A percentile compares a stretch with the other conserved stretches of the same genome.
Evolutionary conservation across 2,113 vertebrate species (phyloP).

Genomic region (Gadus macrocephalus): DNA sequence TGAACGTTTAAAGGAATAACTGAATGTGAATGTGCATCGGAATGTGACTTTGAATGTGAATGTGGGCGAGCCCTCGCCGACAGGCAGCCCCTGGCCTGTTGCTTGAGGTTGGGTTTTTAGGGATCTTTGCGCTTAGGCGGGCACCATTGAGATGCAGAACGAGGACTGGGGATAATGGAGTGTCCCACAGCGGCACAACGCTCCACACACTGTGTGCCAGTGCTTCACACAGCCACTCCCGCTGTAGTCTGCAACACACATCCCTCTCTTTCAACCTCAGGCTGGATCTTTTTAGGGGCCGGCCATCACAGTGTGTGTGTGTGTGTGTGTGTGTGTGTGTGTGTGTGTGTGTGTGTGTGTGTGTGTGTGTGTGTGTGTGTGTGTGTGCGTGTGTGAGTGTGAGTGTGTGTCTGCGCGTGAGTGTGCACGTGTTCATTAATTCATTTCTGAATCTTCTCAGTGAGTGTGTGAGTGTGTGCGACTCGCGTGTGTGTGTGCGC

Average conservation of each 20-base stretch:
- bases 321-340: conserved; percentile 21
- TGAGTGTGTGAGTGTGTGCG: neutral
- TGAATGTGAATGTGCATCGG: neutral
- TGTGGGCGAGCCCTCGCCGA: conserved; percentile 33
- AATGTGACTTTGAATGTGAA: conserved; percentile 1
- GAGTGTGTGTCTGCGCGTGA: neutral
- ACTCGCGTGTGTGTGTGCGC: conserved; percentile 12
- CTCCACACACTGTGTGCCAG: conserved; percentile 43
- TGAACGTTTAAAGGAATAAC: neutral
- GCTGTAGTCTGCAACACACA: conserved; percentile 52
- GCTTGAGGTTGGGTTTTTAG: conserved; percentile 18
- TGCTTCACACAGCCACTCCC: conserved; percentile 53
- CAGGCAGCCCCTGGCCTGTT: conserved; percentile 45
- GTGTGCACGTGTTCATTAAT: neutral
- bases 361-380: neutral
- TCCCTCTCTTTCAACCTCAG: conserved; percentile 50
- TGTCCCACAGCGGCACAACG: conserved; percentile 52
- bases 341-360: conserved; percentile 13
- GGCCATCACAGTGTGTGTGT: conserved; percentile 51
- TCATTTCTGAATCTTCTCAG: neutral
- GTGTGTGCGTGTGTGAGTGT: neutral
- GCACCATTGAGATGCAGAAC: conserved; percentile 56
- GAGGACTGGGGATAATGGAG: conserved; percentile 59
- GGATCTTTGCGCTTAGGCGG: conserved; percentile 42
- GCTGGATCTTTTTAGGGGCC: conserved; percentile 53